Evolutionary conservation across 2,888 invertebrate species (phyloP).

Genomic region (Dascillus cervinus): DNA sequence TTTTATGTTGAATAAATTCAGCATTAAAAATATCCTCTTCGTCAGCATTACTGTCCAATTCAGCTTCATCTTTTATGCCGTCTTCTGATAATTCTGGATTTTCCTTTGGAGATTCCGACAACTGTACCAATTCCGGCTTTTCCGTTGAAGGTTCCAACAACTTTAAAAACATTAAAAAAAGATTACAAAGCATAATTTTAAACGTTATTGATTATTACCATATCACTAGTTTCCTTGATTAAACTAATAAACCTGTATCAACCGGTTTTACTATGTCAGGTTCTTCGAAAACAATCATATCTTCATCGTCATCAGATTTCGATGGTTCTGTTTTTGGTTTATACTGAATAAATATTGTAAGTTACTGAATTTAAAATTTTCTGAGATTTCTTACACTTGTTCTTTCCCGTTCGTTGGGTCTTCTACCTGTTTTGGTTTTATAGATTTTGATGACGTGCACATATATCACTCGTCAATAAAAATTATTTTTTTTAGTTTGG

Average conservation of each 20-base stretch:
- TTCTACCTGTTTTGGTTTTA: slow-evolving; percentile 66
- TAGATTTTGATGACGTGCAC: slow-evolving; percentile 79
- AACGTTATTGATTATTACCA: too few species aligned
- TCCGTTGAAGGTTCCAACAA: too few species aligned
- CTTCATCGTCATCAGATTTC: slow-evolving; percentile 36
- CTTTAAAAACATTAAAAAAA: too few species aligned
- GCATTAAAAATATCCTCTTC: slow-evolving; percentile 53
- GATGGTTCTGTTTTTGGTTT: slow-evolving; percentile 27
- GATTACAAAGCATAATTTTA: too few species aligned
- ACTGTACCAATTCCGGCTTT: too few species aligned
- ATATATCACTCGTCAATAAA: too few species aligned
- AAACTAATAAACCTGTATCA: slow-evolving; percentile 50
- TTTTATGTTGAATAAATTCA: slow-evolving; percentile 80
- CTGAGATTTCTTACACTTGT: slow-evolving; percentile 31
- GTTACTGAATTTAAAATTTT: too few species aligned
- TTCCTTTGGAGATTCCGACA: too few species aligned
- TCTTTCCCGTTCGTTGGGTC: slow-evolving; percentile 42
- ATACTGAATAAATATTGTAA: too few species aligned
- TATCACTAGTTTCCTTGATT: slow-evolving; percentile 55
- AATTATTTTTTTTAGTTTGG: too few species aligned
- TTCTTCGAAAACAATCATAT: slow-evolving; percentile 36
- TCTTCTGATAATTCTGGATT: slow-evolving; percentile 13
- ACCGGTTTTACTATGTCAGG: slow-evolving; percentile 33
- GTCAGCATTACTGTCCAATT: slow-evolving; percentile 24
- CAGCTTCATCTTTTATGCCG: slow-evolving; percentile 8